Evolutionary conservation across 2,888 invertebrate species (phyloP).

Genomic region (Noctua fimbriata): DNA sequence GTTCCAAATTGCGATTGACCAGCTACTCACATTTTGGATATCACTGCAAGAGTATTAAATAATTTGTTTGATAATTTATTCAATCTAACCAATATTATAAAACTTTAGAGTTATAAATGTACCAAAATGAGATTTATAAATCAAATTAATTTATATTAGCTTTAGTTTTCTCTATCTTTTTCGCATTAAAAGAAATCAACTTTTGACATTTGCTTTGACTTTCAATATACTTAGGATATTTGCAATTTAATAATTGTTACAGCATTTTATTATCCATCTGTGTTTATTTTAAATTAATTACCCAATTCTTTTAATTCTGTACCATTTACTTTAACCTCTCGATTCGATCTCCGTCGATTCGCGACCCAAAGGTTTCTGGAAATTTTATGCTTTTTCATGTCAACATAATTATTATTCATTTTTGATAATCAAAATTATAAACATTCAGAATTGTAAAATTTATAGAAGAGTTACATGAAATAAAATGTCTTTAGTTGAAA

Average conservation of each 20-base stretch:
- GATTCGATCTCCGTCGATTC: too few relatives aligned
- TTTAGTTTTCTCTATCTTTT: neutral
- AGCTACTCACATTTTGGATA: neutral
- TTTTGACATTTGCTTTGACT: neutral
- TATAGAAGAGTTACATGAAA: neutral
- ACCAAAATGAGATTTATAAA: neutral
- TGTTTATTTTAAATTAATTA: neutral
- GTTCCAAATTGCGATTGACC: neutral
- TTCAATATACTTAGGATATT: neutral
- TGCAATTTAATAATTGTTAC: neutral
- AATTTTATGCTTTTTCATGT: neutral
- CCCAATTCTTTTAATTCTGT: neutral
- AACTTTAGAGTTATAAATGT: neutral
- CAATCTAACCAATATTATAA: neutral
- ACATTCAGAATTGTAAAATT: neutral
- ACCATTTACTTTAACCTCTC: neutral
- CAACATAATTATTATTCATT: too few relatives aligned
- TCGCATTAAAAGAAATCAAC: neutral
- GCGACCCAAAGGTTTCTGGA: neutral
- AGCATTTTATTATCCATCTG: neutral
- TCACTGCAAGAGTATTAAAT: neutral
- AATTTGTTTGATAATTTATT: neutral
- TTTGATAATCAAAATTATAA: neutral
- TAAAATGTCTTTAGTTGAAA: too few relatives aligned
- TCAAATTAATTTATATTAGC: neutral